Evolutionary conservation across 2,113 vertebrate species (phyloP).

Genomic region (Xyliphius kryptos): DNA sequence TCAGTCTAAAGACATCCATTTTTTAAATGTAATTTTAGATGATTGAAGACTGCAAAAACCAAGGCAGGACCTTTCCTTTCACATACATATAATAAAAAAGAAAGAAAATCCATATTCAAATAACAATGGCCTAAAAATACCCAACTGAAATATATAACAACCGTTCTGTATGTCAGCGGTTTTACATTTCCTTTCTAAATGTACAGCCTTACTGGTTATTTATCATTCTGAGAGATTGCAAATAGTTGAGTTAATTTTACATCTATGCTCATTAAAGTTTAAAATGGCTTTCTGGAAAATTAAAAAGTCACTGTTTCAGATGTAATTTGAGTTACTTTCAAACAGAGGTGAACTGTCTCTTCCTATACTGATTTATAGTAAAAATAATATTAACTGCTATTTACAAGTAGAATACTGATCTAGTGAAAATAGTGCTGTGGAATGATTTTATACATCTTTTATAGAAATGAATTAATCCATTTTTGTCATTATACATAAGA

Average conservation of each 20-base stretch:
- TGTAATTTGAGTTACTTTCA: not conserved
- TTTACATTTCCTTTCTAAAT: too few species aligned
- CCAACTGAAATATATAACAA: too few species aligned
- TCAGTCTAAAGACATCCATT: slow-evolving; percentile 44
- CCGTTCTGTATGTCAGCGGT: too few species aligned
- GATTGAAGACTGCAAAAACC: not conserved
- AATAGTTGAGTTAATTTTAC: not conserved
- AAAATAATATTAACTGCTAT: slow-evolving; percentile 5
- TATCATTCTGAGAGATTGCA: too few species aligned
- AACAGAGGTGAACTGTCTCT: not conserved
- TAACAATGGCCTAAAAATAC: too few species aligned
- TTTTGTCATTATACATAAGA: slow-evolving; percentile 39
- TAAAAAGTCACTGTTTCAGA: not conserved
- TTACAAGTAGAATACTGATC: not conserved
- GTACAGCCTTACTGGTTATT: too few species aligned
- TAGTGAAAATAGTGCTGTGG: slow-evolving; percentile 7
- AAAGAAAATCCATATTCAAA: too few species aligned
- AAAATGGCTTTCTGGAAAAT: not conserved
- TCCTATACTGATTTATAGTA: not conserved
- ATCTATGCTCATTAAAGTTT: not conserved
- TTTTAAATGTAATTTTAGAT: not conserved
- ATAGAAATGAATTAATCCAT: slow-evolving; percentile 41
- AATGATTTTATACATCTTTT: slow-evolving; percentile 23
- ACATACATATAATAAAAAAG: too few species aligned
- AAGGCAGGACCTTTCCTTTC: not conserved